Evolutionary conservation across 2,888 invertebrate genomes (phyloP), one percentile per base, ranked within the genome.

Genomic region (Tetramorium bicarinatum): DNA sequence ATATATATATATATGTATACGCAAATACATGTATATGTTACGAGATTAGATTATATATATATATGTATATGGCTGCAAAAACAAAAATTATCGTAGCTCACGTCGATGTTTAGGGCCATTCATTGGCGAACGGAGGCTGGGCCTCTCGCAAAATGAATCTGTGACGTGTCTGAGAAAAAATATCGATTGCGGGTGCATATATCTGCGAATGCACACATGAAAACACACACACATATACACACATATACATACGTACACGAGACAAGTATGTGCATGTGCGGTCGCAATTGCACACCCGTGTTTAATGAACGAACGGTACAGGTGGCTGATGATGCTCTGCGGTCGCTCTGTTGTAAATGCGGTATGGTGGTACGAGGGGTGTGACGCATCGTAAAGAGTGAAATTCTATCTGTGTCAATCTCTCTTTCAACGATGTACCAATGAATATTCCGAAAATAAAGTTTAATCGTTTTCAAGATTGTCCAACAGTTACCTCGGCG

Each of bases 381-480:
- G 54, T 38, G 85, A 81, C 25, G 76, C 79, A 75, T 72, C 83
- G 74, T 79, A 66, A 85, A 80, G 72, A 85, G 82, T 86, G 85
- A 90, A 86, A 74, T 91, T 89, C 86, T 87, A 90, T 91, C 89
- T 88, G 89, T 91, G 89, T 91, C 91, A 88, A 91, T 89, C 87
- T 89, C 72, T 80, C 91, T 92, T 91, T 91, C 85, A 91, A 91
- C 83, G 87, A 89, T 92, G 91, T 93, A 92, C 84, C 91, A 86
- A 90, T 91, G 86, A 90, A 93, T 92, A 92, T 92, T 91, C 87
- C 87, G 84, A 81, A 90, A 93, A 93, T 93, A 93, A 93, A 93
- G 90, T 92, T 93, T 91, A 87, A 89, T 93, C 90, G 91, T 93
- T 93, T 93, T 92, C 88, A 89, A 89, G 87, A 84, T 15, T 49